Base-by-base conservation (phyloP, 1,140 invertebrate species). In the Diploscapter pachys region DNA sequence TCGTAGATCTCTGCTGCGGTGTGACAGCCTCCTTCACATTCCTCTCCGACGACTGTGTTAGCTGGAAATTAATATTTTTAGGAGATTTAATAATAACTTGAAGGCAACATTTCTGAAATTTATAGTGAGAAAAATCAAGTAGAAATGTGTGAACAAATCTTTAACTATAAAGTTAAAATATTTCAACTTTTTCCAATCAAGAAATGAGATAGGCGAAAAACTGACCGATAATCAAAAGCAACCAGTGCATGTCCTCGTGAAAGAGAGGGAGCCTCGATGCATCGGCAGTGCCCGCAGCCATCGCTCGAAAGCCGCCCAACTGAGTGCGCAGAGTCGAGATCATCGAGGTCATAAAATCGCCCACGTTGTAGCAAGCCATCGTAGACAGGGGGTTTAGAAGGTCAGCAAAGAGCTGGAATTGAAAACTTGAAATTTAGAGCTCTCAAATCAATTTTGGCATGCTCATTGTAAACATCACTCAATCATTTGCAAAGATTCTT, bases 231-330 rank as follows among this genome's bases (percentile, higher is more conserved):
- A 77, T 59, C 50, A 78, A 68, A 64, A 78, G 59, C 5, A 74
- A 51, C 77, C 77, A 78, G 68, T 78, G 77, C 61, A 71, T 72
- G 63, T 75, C 72, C 54, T 78, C 77, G 55, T 77, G 77, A 72
- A 72, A 78, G 2, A 49, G 13, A 2, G 61, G 65, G 4, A 78
- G 51, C 8, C 54, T 13, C 4, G 4, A n/a, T n/a, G n/a, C 54
- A 11, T 78, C 70, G n/a, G 3, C 50, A 55, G 48, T 55, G 11
- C 66, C 62, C 3, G 59, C 67, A 8, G 63, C 63, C 31, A 31
- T 31, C 31, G 31, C 31, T 31, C 31, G 31, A 31, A 31, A 31
- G 31, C 31, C 31, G 31, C 31, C 31, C 31, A 31, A 31, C 31
- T 31, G 31, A 31, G 31, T 31, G 31, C 31, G 31, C 31, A 31